Evolutionary conservation across 2,113 vertebrate species (phyloP).

Genomic region (Cephalopterus ornatus): DNA sequence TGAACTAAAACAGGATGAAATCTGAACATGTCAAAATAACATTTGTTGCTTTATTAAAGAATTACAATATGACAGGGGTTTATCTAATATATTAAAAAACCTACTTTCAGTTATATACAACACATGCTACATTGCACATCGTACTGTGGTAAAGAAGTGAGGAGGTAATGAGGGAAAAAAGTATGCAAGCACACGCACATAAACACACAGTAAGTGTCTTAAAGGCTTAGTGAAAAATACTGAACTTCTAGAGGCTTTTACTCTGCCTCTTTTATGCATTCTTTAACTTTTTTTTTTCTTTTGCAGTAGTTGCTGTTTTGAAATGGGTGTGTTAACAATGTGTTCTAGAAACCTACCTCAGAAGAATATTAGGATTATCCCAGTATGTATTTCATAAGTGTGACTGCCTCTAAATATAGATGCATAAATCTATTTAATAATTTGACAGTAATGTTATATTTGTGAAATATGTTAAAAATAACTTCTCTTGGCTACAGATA

Average conservation of each 20-base stretch:
- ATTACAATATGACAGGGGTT: conserved; percentile 69
- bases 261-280: background rate
- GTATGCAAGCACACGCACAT: background rate
- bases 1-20: too few species aligned
- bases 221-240: background rate
- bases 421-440: conserved; percentile 10
- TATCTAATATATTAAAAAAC: conserved; percentile 68
- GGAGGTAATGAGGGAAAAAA: conserved; percentile 68
- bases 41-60: conserved; percentile 73
- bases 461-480: conserved; percentile 16
- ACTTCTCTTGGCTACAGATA: conserved; percentile 18
- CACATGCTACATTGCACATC: conserved; percentile 66
- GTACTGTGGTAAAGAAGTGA: conserved; percentile 60
- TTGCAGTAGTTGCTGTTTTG: conserved; percentile 3
- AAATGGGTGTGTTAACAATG: background rate
- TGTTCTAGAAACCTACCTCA: background rate
- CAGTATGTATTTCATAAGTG: background rate
- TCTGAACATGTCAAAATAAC: conserved; percentile 35
- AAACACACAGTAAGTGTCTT: background rate
- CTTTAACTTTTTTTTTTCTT: background rate
- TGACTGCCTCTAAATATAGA: conserved; percentile 13
- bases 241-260: conserved; percentile 5
- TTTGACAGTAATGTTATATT: background rate
- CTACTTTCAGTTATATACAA: conserved; percentile 72
- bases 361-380: background rate